Evolutionary conservation across 2,797 vertebrate species (phyloP).

Genomic region (Pseudochaenichthys georgianus): DNA sequence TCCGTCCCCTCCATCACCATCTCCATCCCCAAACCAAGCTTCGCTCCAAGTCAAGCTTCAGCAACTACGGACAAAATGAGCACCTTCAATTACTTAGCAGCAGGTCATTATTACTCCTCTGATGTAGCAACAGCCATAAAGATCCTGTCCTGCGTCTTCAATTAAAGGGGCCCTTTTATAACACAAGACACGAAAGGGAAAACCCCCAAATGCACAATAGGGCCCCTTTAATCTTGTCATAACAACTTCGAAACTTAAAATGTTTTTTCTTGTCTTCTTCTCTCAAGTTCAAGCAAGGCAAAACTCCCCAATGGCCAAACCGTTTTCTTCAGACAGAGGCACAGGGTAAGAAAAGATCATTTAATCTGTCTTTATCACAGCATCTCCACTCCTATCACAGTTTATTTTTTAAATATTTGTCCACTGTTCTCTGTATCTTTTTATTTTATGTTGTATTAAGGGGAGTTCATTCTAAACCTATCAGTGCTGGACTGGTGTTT

Average conservation of each 20-base stretch:
- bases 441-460: not conserved
- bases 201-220: too few relatives aligned
- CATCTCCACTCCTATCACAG: not conserved
- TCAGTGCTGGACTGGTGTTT: too few relatives aligned
- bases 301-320: constrained; percentile 77
- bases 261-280: not conserved
- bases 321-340: constrained; percentile 80
- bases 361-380: not conserved
- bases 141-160: not conserved
- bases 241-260: not conserved
- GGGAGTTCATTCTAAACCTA: too few relatives aligned
- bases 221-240: not conserved
- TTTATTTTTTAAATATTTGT: not conserved
- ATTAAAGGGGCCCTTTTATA: too few relatives aligned
- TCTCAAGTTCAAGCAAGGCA: constrained; percentile 78
- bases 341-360: constrained; percentile 74
- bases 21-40: constrained; percentile 77
- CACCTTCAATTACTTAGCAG: constrained; percentile 54
- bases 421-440: not conserved
- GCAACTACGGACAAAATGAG: constrained; percentile 67
- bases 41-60: constrained; percentile 49
- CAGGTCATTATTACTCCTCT: constrained; percentile 44
- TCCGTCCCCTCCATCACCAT: constrained; percentile 73
- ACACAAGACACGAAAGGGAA: too few relatives aligned
- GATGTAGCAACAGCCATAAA: not conserved